These are phyloP conservation scores for Neopipo cinnamomea DNA, from an alignment of 2,113 vertebrate genomes.

Conservation along the genomic window DNA sequence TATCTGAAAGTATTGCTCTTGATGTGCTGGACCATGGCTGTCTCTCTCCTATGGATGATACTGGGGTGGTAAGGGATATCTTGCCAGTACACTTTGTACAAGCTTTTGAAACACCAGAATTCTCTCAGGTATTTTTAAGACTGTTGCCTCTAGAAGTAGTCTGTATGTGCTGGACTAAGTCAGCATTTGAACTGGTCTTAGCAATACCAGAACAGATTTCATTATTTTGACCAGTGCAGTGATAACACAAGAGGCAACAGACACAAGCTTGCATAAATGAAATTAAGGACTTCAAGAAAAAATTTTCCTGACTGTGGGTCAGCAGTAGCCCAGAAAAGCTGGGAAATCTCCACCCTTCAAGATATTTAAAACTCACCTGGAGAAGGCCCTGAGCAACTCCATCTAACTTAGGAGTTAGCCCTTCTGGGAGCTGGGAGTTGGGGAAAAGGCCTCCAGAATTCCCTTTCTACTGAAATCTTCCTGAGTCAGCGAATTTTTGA, in stretches of 20 bases:
- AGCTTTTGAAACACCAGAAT: not conserved
- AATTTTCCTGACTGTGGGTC: not conserved
- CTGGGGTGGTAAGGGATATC: not conserved
- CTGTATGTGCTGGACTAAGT: not conserved
- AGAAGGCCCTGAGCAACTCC: not conserved
- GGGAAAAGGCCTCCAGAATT: not conserved
- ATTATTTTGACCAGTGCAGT: not conserved
- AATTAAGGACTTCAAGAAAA: not conserved
- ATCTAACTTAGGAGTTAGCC: not conserved
- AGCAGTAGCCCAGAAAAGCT: not conserved
- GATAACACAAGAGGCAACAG: not conserved
- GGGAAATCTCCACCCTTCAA: not conserved
- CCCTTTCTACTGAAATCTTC: not conserved
- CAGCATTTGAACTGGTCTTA: not conserved
- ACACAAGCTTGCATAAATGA: not conserved
- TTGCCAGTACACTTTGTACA: not conserved
- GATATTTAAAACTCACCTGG: not conserved
- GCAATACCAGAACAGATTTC: not conserved
- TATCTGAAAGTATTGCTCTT: not conserved
- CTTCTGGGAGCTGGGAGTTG: not conserved
- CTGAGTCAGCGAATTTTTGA: not conserved
- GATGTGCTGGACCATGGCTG: not conserved
- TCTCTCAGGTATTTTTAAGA: not conserved
- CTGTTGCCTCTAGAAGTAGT: not conserved
- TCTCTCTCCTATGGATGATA: not conserved